A percentile compares a stretch with the other conserved stretches of the same genome.
Evolutionary conservation across 2,797 vertebrate species (phyloP).

Genomic region (Potorous gilbertii): DNA sequence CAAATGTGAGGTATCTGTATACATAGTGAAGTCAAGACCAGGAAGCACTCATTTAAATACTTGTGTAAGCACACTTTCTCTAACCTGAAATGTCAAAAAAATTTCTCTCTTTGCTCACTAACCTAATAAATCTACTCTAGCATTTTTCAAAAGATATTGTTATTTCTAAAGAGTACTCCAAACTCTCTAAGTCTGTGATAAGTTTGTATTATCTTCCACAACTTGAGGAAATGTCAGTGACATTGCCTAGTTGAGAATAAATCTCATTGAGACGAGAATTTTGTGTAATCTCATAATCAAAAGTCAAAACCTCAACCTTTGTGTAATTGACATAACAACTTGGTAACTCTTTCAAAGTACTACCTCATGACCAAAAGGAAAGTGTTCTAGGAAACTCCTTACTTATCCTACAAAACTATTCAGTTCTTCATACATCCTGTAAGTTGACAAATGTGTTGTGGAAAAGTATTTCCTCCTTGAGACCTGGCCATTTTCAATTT

Average conservation of each 20-base stretch:
- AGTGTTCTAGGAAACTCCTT: slow-evolving; percentile 27
- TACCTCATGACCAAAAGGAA: slow-evolving; percentile 60
- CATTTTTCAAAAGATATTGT: not conserved
- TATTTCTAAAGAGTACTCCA: slow-evolving; percentile 22
- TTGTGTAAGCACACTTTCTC: not conserved
- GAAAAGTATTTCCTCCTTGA: slow-evolving; percentile 74
- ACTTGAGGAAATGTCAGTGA: slow-evolving; percentile 73
- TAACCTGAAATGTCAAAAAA: not conserved
- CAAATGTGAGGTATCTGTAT: not conserved
- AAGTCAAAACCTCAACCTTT: slow-evolving; percentile 70
- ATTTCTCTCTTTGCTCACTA: not conserved
- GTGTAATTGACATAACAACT: slow-evolving; percentile 64
- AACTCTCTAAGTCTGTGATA: not conserved
- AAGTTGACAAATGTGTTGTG: slow-evolving; percentile 52
- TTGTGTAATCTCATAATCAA: slow-evolving; percentile 74
- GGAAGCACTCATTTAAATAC: not conserved
- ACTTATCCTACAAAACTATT: slow-evolving; percentile 41
- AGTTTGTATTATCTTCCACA: slow-evolving; percentile 70
- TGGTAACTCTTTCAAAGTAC: slow-evolving; percentile 71
- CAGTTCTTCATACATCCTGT: slow-evolving; percentile 4
- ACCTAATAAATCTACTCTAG: not conserved
- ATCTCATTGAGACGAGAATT: slow-evolving; percentile 65
- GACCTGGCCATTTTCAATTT: slow-evolving; percentile 73
- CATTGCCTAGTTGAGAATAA: slow-evolving; percentile 74
- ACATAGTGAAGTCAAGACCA: not conserved